phyloP scores from a whole-genome alignment of 2,113 vertebrate species.

The Lathamus discolor region DNA sequence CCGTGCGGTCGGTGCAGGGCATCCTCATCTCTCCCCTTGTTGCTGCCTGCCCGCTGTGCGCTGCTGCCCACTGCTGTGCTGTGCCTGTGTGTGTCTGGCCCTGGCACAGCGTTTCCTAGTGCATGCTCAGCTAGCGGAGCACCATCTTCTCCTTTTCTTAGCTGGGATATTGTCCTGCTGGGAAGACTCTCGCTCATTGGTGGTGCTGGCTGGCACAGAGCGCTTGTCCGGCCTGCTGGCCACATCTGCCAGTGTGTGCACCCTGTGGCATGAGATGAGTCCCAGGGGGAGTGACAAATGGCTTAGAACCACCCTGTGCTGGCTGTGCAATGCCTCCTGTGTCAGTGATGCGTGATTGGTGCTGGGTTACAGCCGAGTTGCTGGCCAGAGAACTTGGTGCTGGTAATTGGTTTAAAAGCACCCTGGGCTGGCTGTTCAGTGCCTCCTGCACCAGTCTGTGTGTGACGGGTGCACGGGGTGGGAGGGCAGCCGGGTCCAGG shows the following conservation, averaged over 20 bases:
- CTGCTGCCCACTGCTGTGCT: not conserved
- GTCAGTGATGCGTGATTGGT: no score
- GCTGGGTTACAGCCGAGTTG: no score
- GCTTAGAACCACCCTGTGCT: not conserved
- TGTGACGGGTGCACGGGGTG: no score
- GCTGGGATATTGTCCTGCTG: not conserved
- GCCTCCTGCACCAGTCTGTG: not conserved
- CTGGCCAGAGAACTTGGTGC: no score
- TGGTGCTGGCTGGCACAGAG: not conserved
- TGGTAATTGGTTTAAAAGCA: not conserved
- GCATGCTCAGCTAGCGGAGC: not conserved
- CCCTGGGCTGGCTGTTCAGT: not conserved
- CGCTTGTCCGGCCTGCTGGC: not conserved
- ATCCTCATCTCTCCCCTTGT: not conserved
- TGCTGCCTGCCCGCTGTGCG: not conserved
- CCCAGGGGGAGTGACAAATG: rapidly evolving
- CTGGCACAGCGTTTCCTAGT: not conserved
- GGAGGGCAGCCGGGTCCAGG: not conserved
- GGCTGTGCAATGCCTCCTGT: not conserved
- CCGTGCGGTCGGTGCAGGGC: rapidly evolving
- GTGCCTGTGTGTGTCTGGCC: not conserved
- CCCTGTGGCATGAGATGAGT: not conserved
- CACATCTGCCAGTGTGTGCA: not conserved
- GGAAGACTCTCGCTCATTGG: not conserved
- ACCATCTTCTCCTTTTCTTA: not conserved